phyloP scores from a whole-genome alignment of 1,140 invertebrate species.

The Caenorhabditis inopinata region DNA sequence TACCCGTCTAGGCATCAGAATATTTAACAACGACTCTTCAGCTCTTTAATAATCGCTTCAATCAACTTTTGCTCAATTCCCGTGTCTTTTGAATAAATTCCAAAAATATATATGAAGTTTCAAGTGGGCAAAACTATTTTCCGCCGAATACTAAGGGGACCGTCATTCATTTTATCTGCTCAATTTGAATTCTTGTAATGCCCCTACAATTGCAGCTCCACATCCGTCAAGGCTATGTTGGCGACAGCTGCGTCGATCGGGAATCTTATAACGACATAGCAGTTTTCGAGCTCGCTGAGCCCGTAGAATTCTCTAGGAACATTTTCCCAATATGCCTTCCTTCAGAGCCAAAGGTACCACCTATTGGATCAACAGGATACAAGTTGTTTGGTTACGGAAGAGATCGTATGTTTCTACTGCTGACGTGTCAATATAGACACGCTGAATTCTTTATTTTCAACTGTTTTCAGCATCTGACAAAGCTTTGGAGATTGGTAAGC shows the following conservation, averaged over 20 bases:
- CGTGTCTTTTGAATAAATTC: too few species aligned
- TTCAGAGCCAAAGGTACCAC: background rate
- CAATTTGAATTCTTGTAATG: too few species aligned
- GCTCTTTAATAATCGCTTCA: too few species aligned
- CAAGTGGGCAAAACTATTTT: too few species aligned
- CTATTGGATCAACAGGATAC: background rate
- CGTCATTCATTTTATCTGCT: too few species aligned
- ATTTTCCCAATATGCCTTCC: background rate
- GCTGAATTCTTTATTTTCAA: too few species aligned
- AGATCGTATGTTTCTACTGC: background rate
- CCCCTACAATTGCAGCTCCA: background rate
- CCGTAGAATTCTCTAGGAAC: background rate
- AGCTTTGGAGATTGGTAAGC: background rate
- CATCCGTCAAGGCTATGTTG: conserved; percentile 9
- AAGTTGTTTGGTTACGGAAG: background rate
- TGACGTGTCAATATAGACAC: too few species aligned
- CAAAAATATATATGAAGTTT: too few species aligned
- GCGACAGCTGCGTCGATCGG: background rate
- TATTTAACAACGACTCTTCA: too few species aligned
- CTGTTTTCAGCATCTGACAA: background rate
- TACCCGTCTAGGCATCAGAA: too few species aligned
- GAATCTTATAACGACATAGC: conserved; percentile 7
- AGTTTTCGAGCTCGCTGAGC: background rate
- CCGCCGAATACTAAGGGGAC: too few species aligned
- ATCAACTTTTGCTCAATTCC: too few species aligned